phyloP scores from a whole-genome alignment of 2,113 vertebrate genomes.

The Sardina pilchardus region DNA sequence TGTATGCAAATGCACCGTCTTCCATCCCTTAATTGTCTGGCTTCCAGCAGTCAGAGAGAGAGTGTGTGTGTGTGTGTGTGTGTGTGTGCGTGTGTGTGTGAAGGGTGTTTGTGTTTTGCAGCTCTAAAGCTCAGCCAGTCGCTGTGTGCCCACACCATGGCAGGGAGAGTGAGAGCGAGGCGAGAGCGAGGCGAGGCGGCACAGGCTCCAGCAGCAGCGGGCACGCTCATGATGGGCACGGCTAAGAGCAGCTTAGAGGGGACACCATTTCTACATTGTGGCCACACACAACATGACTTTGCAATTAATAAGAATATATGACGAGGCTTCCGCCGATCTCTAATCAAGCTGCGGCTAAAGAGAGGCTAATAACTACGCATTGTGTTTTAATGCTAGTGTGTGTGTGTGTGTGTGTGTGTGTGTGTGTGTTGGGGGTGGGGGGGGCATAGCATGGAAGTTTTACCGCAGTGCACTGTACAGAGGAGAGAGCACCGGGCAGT shows the following conservation, averaged over 20 bases:
- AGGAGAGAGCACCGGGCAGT: background rate
- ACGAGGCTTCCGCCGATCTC: background rate
- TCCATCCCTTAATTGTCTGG: slow-evolving; percentile 61
- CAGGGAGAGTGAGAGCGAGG: too few relatives aligned
- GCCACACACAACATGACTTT: background rate
- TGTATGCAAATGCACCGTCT: slow-evolving; percentile 63
- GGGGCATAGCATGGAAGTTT: background rate
- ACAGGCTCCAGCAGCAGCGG: slow-evolving; percentile 22
- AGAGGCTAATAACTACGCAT: background rate
- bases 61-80: slow-evolving; percentile 26
- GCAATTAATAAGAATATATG: background rate
- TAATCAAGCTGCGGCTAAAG: background rate
- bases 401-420: too few relatives aligned
- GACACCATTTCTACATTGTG: slow-evolving; percentile 24
- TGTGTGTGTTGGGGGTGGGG: background rate
- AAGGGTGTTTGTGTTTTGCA: slow-evolving; percentile 55
- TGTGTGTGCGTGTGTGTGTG: slow-evolving; percentile 36
- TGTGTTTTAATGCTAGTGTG: background rate
- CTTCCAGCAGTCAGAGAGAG: slow-evolving; percentile 57
- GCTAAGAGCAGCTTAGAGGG: slow-evolving; percentile 41
- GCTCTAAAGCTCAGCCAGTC: slow-evolving; percentile 38
- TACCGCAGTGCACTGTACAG: background rate
- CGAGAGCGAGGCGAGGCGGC: too few relatives aligned
- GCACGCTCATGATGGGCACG: slow-evolving; percentile 39
- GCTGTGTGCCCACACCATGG: slow-evolving; percentile 33